phyloP scores from a whole-genome alignment of 1,140 invertebrate genomes.

The Chelonus insularis region DNA sequence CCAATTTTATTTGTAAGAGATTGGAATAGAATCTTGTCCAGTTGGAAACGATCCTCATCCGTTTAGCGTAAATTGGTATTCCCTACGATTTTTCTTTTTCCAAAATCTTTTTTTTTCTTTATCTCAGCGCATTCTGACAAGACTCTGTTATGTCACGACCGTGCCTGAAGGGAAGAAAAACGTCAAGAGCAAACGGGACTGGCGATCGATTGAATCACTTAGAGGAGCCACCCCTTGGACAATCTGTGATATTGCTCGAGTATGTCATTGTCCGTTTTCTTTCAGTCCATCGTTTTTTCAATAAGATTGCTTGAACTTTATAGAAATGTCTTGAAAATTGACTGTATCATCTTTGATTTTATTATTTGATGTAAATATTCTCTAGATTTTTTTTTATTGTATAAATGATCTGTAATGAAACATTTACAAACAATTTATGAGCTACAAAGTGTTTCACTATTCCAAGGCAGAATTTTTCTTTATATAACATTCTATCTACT shows the following conservation, averaged over 20 bases:
- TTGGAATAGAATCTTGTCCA: too few relatives aligned
- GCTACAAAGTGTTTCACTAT: too few relatives aligned
- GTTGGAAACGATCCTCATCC: too few relatives aligned
- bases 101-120: slow-evolving; percentile 3
- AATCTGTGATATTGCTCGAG: slow-evolving; percentile 19
- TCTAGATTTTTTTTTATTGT: too few relatives aligned
- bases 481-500: too few relatives aligned
- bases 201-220: slow-evolving; percentile 20
- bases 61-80: too few relatives aligned
- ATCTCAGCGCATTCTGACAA: background rate
- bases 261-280: slow-evolving; percentile 9
- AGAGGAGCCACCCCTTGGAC: slow-evolving; percentile 6
- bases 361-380: background rate
- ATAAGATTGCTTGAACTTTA: slow-evolving; percentile 3
- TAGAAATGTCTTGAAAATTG: background rate
- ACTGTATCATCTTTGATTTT: background rate
- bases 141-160: slow-evolving; percentile 4
- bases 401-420: too few relatives aligned
- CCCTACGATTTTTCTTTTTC: background rate
- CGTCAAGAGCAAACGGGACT: background rate
- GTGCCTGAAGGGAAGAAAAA: slow-evolving; percentile 1
- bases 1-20: too few relatives aligned
- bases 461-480: too few relatives aligned
- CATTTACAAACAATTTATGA: too few relatives aligned
- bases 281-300: background rate